phyloP scores from a whole-genome alignment of 2,797 vertebrate genomes.

The Bovichtus diacanthus region DNA sequence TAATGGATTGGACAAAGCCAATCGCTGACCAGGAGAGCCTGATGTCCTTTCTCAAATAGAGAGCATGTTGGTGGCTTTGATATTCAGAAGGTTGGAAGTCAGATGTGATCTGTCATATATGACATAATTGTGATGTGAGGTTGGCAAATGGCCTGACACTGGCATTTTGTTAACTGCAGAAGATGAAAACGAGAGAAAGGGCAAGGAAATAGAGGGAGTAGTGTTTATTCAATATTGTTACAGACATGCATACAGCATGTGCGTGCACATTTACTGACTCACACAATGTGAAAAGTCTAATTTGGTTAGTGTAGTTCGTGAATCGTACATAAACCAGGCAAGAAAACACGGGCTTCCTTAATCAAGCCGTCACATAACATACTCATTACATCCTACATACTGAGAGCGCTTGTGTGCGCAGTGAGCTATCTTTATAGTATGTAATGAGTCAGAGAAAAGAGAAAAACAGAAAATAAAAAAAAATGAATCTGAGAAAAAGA shows the following conservation, averaged over 20 bases:
- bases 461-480: conserved; percentile 40
- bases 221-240: neutral
- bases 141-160: conserved; percentile 29
- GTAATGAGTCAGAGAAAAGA: conserved; percentile 64
- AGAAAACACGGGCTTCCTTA: conserved; percentile 25
- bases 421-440: conserved; percentile 45
- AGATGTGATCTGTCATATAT: conserved; percentile 56
- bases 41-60: conserved; percentile 42
- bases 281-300: conserved; percentile 9
- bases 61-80: conserved; percentile 52
- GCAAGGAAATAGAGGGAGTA: neutral
- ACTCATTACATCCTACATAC: conserved; percentile 47
- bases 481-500: conserved; percentile 40
- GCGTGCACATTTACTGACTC: neutral
- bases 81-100: conserved; percentile 59
- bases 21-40: conserved; percentile 49
- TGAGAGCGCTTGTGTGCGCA: conserved; percentile 48
- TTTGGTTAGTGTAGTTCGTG: conserved; percentile 4
- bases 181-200: conserved; percentile 9
- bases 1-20: conserved; percentile 62
- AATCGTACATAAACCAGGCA: conserved; percentile 21
- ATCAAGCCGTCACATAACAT: conserved; percentile 51
- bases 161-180: conserved; percentile 28
- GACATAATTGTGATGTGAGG: conserved; percentile 42
- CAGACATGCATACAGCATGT: neutral